Conservation (phyloP, 2,113 vertebrate genomes). For the Sitta europaea region DNA sequence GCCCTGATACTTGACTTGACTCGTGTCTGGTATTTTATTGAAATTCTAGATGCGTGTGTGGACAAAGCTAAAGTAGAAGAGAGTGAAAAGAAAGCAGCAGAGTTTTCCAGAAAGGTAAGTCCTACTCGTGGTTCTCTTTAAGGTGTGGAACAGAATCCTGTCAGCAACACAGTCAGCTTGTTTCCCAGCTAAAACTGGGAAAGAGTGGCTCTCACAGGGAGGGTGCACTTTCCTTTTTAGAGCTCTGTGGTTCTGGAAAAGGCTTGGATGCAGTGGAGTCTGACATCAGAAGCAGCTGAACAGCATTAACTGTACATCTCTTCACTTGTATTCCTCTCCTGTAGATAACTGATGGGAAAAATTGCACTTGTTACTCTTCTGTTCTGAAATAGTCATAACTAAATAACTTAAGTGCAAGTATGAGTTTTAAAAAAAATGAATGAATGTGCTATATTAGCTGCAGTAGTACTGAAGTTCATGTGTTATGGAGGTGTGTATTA, state of each 20-base stretch:
- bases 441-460: not conserved
- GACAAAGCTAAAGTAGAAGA: slow-evolving; percentile 96
- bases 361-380: not conserved
- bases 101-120: slow-evolving; percentile 95
- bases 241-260: not conserved
- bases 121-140: not conserved
- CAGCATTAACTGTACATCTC: not conserved
- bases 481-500: not conserved
- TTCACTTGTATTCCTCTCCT: not conserved
- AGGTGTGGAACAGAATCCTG: not conserved
- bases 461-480: fast-evolving
- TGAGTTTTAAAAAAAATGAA: not conserved
- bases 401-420: not conserved
- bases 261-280: not conserved
- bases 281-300: not conserved
- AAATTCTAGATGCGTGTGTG: slow-evolving; percentile 86
- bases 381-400: not conserved
- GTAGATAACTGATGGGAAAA: not conserved
- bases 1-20: not conserved
- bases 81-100: slow-evolving; percentile 90
- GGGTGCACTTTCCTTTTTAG: not conserved
- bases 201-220: not conserved
- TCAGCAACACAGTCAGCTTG: not conserved
- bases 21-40: not conserved
- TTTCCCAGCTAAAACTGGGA: not conserved